Conservation (phyloP, 2,113 vertebrate species). For the Rhadina sibilatrix region DNA sequence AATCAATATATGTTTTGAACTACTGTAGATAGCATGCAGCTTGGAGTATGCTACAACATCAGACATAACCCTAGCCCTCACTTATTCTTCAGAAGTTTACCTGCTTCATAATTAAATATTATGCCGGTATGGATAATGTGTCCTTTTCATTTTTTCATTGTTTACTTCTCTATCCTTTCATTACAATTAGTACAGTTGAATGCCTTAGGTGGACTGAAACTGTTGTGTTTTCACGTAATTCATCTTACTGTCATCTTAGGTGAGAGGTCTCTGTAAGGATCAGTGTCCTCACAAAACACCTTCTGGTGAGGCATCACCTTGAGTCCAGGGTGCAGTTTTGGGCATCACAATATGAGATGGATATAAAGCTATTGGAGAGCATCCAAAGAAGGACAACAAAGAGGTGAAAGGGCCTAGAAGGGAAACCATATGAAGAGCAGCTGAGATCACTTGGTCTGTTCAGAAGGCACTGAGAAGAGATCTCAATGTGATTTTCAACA, state of each 20-base stretch:
- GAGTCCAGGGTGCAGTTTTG: neutral
- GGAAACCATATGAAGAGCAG: neutral
- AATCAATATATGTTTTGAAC: neutral
- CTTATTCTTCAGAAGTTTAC: neutral
- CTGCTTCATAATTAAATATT: neutral
- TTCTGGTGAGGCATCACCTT: neutral
- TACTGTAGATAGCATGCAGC: neutral
- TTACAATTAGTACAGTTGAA: neutral
- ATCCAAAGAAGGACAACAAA: neutral
- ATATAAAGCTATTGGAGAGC: neutral
- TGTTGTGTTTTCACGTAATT: neutral
- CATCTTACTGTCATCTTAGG: neutral
- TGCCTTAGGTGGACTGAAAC: neutral
- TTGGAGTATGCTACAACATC: neutral
- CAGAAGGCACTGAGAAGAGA: neutral
- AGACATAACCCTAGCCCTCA: accelerated
- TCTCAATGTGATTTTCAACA: neutral
- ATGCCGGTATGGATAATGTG: neutral
- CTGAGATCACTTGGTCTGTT: neutral
- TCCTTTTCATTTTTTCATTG: neutral
- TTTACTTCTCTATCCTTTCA: neutral
- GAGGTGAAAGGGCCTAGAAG: neutral
- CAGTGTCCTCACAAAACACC: accelerated
- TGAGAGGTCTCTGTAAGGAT: neutral
- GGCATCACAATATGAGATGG: neutral